These are phyloP conservation scores for Cyanocitta stelleri DNA, from an alignment of 2,113 vertebrate genomes.

Conservation along the genomic window DNA sequence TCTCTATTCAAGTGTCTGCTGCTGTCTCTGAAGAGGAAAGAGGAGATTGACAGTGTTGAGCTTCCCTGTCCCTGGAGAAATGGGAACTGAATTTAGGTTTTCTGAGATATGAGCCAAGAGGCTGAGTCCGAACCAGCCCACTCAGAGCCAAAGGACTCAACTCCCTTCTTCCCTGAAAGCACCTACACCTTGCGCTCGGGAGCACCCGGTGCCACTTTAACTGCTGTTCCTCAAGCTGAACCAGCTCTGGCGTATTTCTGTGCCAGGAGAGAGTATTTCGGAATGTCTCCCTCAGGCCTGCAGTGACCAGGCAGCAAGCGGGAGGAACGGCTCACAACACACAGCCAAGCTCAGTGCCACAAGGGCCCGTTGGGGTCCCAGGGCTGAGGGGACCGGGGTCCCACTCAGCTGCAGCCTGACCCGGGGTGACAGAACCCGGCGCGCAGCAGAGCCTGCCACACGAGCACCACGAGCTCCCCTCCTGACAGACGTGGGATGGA, in stretches of 20 bases:
- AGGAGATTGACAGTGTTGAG: not conserved
- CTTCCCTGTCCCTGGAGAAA: not conserved
- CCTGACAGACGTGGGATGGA: no score
- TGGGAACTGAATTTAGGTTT: not conserved
- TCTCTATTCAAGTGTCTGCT: not conserved
- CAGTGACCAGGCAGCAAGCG: not conserved
- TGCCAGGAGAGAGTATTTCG: not conserved
- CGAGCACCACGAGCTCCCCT: not conserved
- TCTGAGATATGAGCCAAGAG: not conserved
- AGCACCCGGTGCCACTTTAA: not conserved
- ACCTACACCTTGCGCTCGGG: accelerated
- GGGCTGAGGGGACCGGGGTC: not conserved
- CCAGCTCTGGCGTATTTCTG: not conserved
- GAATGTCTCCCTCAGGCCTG: not conserved
- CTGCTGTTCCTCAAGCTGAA: not conserved
- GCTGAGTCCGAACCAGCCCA: not conserved
- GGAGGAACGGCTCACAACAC: not conserved
- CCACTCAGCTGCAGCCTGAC: not conserved
- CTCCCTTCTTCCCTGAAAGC: not conserved
- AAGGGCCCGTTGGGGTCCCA: accelerated
- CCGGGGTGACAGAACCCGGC: accelerated
- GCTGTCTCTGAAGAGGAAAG: not conserved
- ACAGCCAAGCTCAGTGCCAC: not conserved
- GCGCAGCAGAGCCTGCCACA: not conserved
- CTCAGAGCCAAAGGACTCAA: not conserved